phyloP scores from a whole-genome alignment of 2,888 invertebrate species.

The Cheilosia variabilis region DNA sequence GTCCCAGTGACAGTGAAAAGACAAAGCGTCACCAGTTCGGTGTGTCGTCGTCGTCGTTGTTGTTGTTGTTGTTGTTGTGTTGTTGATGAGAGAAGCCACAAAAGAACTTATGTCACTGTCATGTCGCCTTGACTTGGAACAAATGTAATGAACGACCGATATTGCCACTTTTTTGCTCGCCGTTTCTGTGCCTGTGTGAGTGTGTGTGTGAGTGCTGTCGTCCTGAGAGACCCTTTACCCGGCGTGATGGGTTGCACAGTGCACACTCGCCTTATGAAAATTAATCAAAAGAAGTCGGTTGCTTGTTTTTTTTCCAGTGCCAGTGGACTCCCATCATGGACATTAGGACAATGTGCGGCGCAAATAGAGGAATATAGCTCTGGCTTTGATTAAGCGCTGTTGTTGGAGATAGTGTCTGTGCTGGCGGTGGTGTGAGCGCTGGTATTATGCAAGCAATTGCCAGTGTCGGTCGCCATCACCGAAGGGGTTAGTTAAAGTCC shows the following conservation, averaged over 20 bases:
- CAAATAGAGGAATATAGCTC: slow-evolving; percentile 66
- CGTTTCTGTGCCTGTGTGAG: slow-evolving; percentile 8
- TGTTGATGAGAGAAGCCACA: slow-evolving; percentile 72
- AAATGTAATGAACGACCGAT: slow-evolving; percentile 74
- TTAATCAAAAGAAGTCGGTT: slow-evolving; percentile 67
- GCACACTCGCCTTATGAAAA: slow-evolving; percentile 70
- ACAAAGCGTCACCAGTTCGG: slow-evolving; percentile 18
- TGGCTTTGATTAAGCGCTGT: slow-evolving; percentile 67
- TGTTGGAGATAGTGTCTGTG: slow-evolving; percentile 14
- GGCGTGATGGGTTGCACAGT: slow-evolving; percentile 61
- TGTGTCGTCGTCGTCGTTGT: not conserved
- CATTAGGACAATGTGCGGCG: slow-evolving; percentile 67
- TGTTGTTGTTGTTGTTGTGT: not conserved
- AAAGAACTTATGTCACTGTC: slow-evolving; percentile 76
- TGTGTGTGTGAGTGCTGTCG: slow-evolving; percentile 17
- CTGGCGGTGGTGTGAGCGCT: not conserved
- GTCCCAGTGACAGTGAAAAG: slow-evolving; percentile 6
- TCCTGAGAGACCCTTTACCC: slow-evolving; percentile 61
- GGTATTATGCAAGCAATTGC: slow-evolving; percentile 52
- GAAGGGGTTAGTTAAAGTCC: slow-evolving; percentile 41
- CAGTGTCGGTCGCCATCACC: slow-evolving; percentile 20
- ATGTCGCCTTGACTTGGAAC: slow-evolving; percentile 73
- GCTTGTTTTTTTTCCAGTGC: slow-evolving; percentile 17
- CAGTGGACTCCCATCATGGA: slow-evolving; percentile 57
- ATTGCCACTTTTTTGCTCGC: slow-evolving; percentile 64